phyloP scores from a whole-genome alignment of 2,888 invertebrate genomes.

The Cyaniris semiargus region DNA sequence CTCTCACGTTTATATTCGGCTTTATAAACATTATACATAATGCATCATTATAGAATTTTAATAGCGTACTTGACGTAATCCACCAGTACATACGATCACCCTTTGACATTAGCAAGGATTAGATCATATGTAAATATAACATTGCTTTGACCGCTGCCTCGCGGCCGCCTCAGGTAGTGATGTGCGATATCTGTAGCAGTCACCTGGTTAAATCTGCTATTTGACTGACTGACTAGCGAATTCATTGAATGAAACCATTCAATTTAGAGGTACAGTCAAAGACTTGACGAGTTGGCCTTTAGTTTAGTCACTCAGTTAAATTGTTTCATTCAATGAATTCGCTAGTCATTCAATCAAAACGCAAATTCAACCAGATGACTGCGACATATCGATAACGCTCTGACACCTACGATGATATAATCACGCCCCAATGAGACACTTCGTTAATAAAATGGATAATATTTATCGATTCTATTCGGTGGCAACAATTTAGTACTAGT shows the following conservation, averaged over 20 bases:
- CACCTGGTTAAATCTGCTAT: too few relatives aligned
- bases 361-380: neutral
- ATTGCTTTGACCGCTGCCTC: conserved; percentile 23
- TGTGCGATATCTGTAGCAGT: neutral
- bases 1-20: neutral
- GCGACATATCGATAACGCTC: neutral
- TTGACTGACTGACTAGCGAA: too few relatives aligned
- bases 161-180: conserved; percentile 25
- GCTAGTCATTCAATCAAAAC: too few relatives aligned
- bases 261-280: too few relatives aligned
- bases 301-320: too few relatives aligned
- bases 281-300: too few relatives aligned
- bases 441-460: neutral
- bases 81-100: conserved; percentile 1
- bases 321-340: too few relatives aligned
- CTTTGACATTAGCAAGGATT: conserved; percentile 37
- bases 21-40: neutral
- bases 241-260: too few relatives aligned
- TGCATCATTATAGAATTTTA: conserved; percentile 9
- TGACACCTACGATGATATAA: neutral
- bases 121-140: conserved; percentile 40
- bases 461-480: neutral
- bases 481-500: neutral
- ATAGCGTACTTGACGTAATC: conserved; percentile 21
- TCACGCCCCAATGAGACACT: conserved; percentile 11